Conservation (phyloP, 2,797 vertebrate species). For the Eidolon dupreanum region DNA sequence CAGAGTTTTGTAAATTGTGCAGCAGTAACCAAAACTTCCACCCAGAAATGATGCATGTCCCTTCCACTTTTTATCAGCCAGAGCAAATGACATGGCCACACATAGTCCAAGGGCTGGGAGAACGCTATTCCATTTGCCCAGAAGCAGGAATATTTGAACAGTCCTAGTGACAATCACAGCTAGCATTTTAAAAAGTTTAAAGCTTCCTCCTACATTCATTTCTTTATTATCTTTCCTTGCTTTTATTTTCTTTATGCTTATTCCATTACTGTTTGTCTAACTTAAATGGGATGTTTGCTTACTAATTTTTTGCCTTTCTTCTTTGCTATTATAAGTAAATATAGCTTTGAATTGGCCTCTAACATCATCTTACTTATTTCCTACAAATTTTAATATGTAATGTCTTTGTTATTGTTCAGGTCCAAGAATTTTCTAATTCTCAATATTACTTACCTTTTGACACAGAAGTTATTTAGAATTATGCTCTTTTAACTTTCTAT, state of each 20-base stretch:
- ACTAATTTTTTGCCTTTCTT: background rate
- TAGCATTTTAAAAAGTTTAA: background rate
- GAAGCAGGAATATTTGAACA: background rate
- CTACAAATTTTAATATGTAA: background rate
- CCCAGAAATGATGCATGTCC: background rate
- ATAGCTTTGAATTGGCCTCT: background rate
- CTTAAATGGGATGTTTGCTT: background rate
- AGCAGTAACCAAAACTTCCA: background rate
- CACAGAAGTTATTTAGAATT: background rate
- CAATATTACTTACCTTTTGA: background rate
- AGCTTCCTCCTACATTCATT: background rate
- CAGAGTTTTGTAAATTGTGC: background rate
- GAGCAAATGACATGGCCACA: background rate
- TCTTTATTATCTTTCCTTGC: background rate
- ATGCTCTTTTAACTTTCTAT: background rate
- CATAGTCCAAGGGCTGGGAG: background rate
- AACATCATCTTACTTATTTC: background rate
- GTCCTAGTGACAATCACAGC: background rate
- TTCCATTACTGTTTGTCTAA: background rate
- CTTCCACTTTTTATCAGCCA: background rate
- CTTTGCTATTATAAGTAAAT: background rate
- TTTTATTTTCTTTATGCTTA: background rate
- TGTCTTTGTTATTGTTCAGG: background rate
- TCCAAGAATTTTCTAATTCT: constrained; percentile 37
- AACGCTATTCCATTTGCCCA: background rate